phyloP scores from a whole-genome alignment of 53 echinoderm and acorn worm genomes.

The Henricia sp. region DNA sequence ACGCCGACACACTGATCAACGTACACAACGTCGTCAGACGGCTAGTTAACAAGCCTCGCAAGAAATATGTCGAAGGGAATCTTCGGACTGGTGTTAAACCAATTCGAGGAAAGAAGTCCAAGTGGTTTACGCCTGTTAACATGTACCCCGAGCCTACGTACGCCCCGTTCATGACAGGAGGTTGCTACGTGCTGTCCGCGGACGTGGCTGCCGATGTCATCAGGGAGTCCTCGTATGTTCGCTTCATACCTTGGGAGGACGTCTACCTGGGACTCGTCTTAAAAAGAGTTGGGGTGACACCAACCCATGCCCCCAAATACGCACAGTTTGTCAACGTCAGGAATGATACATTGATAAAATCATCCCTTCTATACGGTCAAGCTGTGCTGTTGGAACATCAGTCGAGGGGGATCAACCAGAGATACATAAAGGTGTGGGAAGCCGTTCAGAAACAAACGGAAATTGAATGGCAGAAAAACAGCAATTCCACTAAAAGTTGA shows the following conservation, averaged over 20 bases:
- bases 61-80: slow-evolving; percentile 24
- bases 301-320: background rate
- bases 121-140: slow-evolving; percentile 14
- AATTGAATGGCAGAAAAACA: no score
- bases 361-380: no score
- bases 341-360: no score
- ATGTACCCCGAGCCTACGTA: slow-evolving; percentile 31
- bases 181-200: slow-evolving; percentile 6
- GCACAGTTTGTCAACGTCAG: background rate
- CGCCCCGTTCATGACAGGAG: slow-evolving; percentile 38
- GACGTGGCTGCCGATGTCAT: slow-evolving; percentile 3
- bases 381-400: no score
- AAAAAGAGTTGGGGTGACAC: slow-evolving; percentile 7
- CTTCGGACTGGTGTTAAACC: background rate
- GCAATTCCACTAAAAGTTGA: no score
- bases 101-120: background rate
- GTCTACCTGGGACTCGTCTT: slow-evolving; percentile 34
- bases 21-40: slow-evolving; percentile 4
- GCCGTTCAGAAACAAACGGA: no score
- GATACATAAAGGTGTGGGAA: no score
- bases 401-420: no score
- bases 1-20: slow-evolving; percentile 12
- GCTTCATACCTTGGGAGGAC: slow-evolving; percentile 47
- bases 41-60: background rate
- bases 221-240: slow-evolving; percentile 6